Evolutionary conservation across 2,113 vertebrate species (phyloP), one percentile per base, ranked within the genome.

Genomic region (Corythoichthys haematopterus): DNA sequence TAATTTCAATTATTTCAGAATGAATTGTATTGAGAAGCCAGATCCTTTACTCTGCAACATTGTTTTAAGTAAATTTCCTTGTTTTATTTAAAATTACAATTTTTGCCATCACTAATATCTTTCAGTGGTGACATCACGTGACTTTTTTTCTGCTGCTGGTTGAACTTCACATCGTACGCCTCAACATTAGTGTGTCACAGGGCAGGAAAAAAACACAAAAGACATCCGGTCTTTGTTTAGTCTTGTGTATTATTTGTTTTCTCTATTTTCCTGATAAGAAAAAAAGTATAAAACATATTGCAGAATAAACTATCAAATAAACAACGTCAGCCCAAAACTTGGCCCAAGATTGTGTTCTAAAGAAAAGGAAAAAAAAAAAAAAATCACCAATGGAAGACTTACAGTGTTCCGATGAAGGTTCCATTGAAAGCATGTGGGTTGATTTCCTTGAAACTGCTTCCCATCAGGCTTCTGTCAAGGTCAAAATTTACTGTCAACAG

Each of bases 391-490:
- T 0, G 15, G n/a, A 62, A 33, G 83, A 89, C 94, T 89, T 92
- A 98, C 95, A 98, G 59, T 37, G 91, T 92, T 88, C 92, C 91
- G 85, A 98, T 89, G 33, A 92, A 94, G 15, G 93, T 95, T 62
- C 95, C 94, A 0, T 95, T 98, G 90, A 98, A 96, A 0, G 94
- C 94, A 2, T 96, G 90, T 63, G 91, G 91, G 75, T 94, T 85
- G 77, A 98, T 94, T 83, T 94, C 91, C 88, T 92, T 91, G 84
- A 98, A 94, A 88, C 95, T 93, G 61, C 96, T 98, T 90, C 93
- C 91, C 69, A 93, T 91, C 45, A 96, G 86, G 85, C 94, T 94
- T 78, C 95, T 97, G 80, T 79, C 66, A 69, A 80, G 74, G 81
- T 89, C 80, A 84, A 61, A 62, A 4, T 77, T 69, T 37, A 43